These are phyloP conservation scores for Lasioglossum villosulum DNA, from an alignment of 2,888 invertebrate genomes.

Conservation along the genomic window DNA sequence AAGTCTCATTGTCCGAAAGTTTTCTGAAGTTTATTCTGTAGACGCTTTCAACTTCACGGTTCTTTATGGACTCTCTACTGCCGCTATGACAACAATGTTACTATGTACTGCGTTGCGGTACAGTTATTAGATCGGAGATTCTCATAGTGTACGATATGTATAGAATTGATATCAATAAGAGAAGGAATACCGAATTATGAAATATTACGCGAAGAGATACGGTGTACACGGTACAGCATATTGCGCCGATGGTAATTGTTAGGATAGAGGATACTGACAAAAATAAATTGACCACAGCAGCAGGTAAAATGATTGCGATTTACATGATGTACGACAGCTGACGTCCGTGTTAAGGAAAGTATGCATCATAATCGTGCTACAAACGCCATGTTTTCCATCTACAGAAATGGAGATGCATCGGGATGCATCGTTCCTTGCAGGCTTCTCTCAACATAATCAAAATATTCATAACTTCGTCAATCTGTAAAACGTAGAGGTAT, in stretches of 20 bases:
- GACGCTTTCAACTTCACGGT: conserved; percentile 5
- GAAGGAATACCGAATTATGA: not conserved
- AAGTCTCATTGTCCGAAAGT: not conserved
- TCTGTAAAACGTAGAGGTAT: not conserved
- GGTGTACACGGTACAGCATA: not conserved
- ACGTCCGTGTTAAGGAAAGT: not conserved
- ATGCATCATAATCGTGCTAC: not conserved
- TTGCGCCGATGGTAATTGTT: not conserved
- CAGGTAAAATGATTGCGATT: not conserved
- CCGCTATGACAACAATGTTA: not conserved
- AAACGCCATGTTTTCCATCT: not conserved
- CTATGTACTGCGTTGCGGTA: not conserved
- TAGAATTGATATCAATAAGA: not conserved
- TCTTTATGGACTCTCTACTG: not conserved
- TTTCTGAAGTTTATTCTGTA: conserved; percentile 8
- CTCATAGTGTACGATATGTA: not conserved
- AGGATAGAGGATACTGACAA: not conserved
- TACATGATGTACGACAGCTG: not conserved
- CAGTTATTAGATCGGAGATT: not conserved
- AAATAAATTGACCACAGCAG: not conserved
- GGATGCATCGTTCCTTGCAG: not conserved
- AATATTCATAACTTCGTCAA: not conserved
- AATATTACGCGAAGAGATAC: not conserved
- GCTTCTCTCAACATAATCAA: not conserved
- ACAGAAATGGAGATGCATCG: not conserved